Evolutionary conservation across 2,113 vertebrate genomes (phyloP), one percentile per base, ranked within the genome.

Genomic region (Dasyprocta punctata): DNA sequence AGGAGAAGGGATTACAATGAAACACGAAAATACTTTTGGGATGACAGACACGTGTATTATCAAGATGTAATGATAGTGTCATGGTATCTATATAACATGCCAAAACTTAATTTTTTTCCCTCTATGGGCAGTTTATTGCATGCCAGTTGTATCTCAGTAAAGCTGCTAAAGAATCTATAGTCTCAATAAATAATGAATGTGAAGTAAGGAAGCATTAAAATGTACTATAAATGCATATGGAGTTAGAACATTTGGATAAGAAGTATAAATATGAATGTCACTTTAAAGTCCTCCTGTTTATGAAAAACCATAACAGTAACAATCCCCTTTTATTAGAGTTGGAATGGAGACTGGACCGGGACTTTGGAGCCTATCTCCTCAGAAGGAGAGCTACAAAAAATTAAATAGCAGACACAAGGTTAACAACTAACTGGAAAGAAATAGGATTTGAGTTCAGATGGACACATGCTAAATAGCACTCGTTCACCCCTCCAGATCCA

Each of bases 121-220:
- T 30, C 90, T 56, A 14, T 22, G 7, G 84, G 26, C 7, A 85
- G 5, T 75, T 73, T 85, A 71, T 65, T 94, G 14, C 54, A 86
- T 58, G n/a, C 82, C 36, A 87, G 49, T 17, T 92, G 7, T 65
- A 81, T 92, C 30, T 94, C 84, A 71, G 24, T 65, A 91, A 95
- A 93, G 44, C 12, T 94, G 38, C 17, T 92, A 85, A 92, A 94
- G 26, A 54, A 52, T 86, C 36, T 90, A 4, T 33, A 81, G 65
- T 61, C 60, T 78, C n/a, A 30, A 44, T 56, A 78, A 63, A 56
- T 88, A 92, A 90, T n/a, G 73, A 92, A 86, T 78, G 69, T 58
- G 36, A 96, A 86, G 84, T 61, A 87, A 90, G 60, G 81, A 93
- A 83, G 6, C 56, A 78, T 78, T 83, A 93, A 78, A 86, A 80